A percentile compares a stretch with the other conserved stretches of the same genome.
These are phyloP conservation scores for Astreopora myriophthalma DNA, from an alignment of 64 coral and sea anemone species.

Conservation along the genomic window DNA sequence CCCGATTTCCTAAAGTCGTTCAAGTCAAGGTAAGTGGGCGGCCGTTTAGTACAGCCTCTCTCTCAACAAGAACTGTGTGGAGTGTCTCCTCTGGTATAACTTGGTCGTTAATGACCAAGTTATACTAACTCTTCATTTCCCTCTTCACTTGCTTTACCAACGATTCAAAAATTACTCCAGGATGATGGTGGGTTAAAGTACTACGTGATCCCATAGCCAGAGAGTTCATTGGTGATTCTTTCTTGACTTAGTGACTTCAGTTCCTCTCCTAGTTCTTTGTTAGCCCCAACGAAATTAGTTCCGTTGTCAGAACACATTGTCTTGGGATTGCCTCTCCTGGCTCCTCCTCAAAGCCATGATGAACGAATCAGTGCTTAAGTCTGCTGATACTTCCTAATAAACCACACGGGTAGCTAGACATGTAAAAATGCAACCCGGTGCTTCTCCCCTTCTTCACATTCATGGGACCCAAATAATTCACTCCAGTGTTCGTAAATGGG, in stretches of 20 bases:
- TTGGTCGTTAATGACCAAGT: not conserved
- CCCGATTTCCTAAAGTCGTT: constrained; percentile 46
- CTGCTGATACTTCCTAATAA: not conserved
- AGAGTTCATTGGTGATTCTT: not conserved
- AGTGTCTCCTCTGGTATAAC: not conserved
- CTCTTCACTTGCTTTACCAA: constrained; percentile 43
- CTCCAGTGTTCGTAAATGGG: not conserved
- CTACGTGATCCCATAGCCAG: not conserved
- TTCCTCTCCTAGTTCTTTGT: not conserved
- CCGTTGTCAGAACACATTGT: not conserved
- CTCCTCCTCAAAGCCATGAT: constrained; percentile 7
- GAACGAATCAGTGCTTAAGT: constrained; percentile 30
- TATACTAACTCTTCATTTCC: constrained; percentile 9
- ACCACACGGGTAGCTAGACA: constrained; percentile 29
- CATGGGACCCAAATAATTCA: constrained; percentile 58
- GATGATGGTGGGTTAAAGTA: constrained; percentile 18
- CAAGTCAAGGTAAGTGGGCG: constrained; percentile 10
- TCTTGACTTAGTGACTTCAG: not conserved
- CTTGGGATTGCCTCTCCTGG: constrained; percentile 13
- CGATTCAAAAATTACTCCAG: constrained; percentile 14
- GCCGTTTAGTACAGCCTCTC: constrained; percentile 26
- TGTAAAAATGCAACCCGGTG: constrained; percentile 55
- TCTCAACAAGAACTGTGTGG: constrained; percentile 7
- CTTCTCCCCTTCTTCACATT: constrained; percentile 34
- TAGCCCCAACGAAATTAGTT: constrained; percentile 15